Base-by-base conservation (phyloP, 2,888 invertebrate genomes). In the Girardia tigrina region DNA sequence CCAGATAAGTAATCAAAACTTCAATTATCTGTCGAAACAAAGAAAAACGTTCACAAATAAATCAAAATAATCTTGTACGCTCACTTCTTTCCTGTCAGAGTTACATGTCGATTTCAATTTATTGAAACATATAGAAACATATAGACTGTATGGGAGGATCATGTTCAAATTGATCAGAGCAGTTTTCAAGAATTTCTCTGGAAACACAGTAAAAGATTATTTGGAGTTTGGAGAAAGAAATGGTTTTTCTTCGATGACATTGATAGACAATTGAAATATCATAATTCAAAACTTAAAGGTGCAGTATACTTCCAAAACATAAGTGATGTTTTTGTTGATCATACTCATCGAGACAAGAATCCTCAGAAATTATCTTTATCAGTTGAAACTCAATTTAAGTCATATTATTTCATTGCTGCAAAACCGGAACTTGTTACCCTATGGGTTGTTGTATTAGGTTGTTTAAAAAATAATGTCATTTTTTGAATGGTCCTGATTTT, bases 81-180 rank as follows among this genome's bases (percentile, higher is more conserved):
- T 56, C n/a, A 56, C 56, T 4, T 56, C 20, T n/a, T 56, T 56
- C 23, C n/a, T 56, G n/a, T 23, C 56, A n/a, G 86, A 78, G 74
- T 56, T 56, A 23, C 56, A 56, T 56, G n/a, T 23, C 56, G 56
- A 56, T 16, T 56, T 56, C n/a, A 56, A 56, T 16, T 56, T 56
- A n/a, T 56, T 56, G 56, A 56, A 56, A 23, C 56, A 56, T 16
- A 56, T 56, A 12, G 56, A 56, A n/a, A 20, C 56, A 12, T 56
- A 23, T 56, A 23, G 56, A 42, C 28, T 8, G 28, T 28, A 6
- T 12, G 4, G 4, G 56, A 23, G n/a, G 56, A 56, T 16, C 56
- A 56, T 56, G 56, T 56, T 56, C 56, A 56, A 56, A 56, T 56
- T 8, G n/a, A 56, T 16, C 56, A 56, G 23, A 56, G 23, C 23